Conservation (phyloP, 1,140 invertebrate species). For the Polyergus mexicanus region DNA sequence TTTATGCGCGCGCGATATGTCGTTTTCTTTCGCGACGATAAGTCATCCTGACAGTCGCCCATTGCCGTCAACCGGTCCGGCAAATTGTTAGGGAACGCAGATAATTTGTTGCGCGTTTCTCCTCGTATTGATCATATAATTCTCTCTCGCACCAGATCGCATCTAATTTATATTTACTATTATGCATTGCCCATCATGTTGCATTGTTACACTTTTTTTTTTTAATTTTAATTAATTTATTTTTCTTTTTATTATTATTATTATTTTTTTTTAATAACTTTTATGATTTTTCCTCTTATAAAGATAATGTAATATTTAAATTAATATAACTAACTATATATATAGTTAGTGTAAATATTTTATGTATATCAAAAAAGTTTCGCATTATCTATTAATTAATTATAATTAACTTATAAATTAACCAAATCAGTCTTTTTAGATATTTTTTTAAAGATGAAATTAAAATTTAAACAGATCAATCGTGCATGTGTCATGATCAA, state of each 20-base stretch:
- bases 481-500: not conserved
- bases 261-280: not conserved
- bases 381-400: not conserved
- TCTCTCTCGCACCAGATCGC: not conserved
- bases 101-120: slow-evolving; percentile 41
- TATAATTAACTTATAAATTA: no score
- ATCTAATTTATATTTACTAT: not conserved
- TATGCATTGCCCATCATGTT: no score
- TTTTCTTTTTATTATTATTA: no score
- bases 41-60: slow-evolving; percentile 43
- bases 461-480: not conserved
- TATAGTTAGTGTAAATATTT: not conserved
- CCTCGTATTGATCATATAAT: slow-evolving; percentile 27
- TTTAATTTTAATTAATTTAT: no score
- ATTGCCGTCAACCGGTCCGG: slow-evolving; percentile 15
- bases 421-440: not conserved
- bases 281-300: not conserved
- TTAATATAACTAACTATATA: not conserved
- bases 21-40: slow-evolving; percentile 49
- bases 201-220: not conserved
- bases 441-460: not conserved
- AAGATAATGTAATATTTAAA: not conserved
- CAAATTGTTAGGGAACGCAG: slow-evolving; percentile 38
- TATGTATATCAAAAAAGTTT: not conserved
- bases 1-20: slow-evolving; percentile 26